These are phyloP conservation scores for Myopa tessellatipennis DNA, from an alignment of 2,888 invertebrate genomes.

Conservation along the genomic window DNA sequence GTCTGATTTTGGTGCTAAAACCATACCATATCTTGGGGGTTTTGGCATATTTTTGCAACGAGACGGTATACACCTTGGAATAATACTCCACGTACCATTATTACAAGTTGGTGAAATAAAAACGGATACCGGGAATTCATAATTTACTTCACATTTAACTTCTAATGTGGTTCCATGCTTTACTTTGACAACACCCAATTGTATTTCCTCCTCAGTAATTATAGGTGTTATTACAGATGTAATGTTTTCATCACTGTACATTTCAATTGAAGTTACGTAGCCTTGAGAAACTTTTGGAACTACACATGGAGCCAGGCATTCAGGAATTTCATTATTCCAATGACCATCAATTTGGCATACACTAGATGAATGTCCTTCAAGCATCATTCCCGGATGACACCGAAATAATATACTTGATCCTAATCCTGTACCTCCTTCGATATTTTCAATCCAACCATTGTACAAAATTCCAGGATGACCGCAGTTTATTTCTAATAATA, in stretches of 20 bases:
- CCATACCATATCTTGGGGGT: slow-evolving; percentile 92
- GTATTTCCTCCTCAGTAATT: slow-evolving; percentile 65
- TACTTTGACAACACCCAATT: slow-evolving; percentile 70
- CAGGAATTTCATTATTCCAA: slow-evolving; percentile 94
- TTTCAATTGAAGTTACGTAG: slow-evolving; percentile 74
- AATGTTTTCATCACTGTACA: slow-evolving; percentile 63
- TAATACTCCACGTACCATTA: slow-evolving; percentile 96
- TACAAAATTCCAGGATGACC: slow-evolving; percentile 92
- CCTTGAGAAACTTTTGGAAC: slow-evolving; percentile 90
- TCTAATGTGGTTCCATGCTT: slow-evolving; percentile 77
- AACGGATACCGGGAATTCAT: slow-evolving; percentile 83
- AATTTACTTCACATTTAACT: slow-evolving; percentile 86
- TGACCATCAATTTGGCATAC: slow-evolving; percentile 94
- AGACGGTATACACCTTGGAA: slow-evolving; percentile 86
- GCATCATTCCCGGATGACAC: slow-evolving; percentile 91
- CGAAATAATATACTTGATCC: slow-evolving; percentile 94
- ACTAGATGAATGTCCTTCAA: slow-evolving; percentile 88
- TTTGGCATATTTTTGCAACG: slow-evolving; percentile 86
- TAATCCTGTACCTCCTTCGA: slow-evolving; percentile 87
- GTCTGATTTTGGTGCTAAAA: slow-evolving; percentile 96
- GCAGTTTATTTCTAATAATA: slow-evolving; percentile 90
- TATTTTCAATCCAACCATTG: slow-evolving; percentile 96
- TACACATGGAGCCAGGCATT: slow-evolving; percentile 93
- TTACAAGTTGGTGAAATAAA: slow-evolving; percentile 85
- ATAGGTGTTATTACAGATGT: slow-evolving; percentile 59